Evolutionary conservation across 1,140 invertebrate genomes (phyloP).

Genomic region (Drosophila varians): DNA sequence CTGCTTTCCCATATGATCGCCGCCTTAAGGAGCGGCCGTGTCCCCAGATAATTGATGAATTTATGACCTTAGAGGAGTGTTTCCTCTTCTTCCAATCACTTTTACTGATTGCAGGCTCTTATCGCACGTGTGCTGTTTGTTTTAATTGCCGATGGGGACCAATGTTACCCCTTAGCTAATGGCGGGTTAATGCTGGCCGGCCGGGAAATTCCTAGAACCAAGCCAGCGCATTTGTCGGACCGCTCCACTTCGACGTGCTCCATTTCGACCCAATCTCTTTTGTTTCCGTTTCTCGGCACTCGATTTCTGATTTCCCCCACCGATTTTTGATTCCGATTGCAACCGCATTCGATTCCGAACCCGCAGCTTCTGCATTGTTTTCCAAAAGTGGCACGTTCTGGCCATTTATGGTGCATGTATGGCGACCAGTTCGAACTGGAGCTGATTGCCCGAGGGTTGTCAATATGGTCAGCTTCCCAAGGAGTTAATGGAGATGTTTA

Average conservation of each 20-base stretch:
- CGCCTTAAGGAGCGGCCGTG: conserved; percentile 17
- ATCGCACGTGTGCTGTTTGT: conserved; percentile 17
- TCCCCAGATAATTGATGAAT: conserved; percentile 43
- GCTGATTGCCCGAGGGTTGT: conserved; percentile 14
- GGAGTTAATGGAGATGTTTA: conserved; percentile 11
- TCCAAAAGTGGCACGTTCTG: conserved; percentile 36
- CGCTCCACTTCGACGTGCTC: conserved; percentile 28
- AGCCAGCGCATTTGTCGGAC: conserved; percentile 10
- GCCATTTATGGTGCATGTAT: conserved; percentile 43
- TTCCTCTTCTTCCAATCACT: conserved; percentile 13
- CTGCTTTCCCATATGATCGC: neutral
- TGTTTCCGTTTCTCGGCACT: conserved; percentile 28
- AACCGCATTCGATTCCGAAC: neutral
- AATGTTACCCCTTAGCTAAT: conserved; percentile 13
- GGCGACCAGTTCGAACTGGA: conserved; percentile 11
- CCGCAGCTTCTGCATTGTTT: conserved; percentile 41
- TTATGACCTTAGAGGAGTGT: conserved; percentile 13
- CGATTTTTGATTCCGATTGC: conserved; percentile 30
- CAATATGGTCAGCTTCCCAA: conserved; percentile 9
- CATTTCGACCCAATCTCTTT: conserved; percentile 29
- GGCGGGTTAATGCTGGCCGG: conserved; percentile 10
- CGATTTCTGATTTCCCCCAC: conserved; percentile 34
- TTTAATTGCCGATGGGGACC: conserved; percentile 7
- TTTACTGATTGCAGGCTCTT: conserved; percentile 20
- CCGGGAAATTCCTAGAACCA: conserved; percentile 15